These are phyloP conservation scores for Zaprionus ornatus DNA, from an alignment of 1,140 invertebrate genomes.

Conservation along the genomic window DNA sequence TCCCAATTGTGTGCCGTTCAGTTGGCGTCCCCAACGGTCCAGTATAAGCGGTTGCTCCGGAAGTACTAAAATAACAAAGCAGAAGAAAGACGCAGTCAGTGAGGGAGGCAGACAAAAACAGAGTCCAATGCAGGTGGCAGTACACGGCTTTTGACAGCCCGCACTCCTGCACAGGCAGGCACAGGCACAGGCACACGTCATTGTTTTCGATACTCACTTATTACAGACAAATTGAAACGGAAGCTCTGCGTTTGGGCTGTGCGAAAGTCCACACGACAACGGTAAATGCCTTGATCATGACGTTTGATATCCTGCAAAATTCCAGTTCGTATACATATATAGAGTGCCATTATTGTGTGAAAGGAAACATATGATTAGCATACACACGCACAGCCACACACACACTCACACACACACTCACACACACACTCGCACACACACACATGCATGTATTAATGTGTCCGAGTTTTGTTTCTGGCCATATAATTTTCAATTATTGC, in stretches of 20 bases:
- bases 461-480: conserved; percentile 10
- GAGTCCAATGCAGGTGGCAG: conserved; percentile 13
- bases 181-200: neutral
- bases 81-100: conserved; percentile 9
- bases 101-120: conserved; percentile 15
- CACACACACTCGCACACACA: conserved; percentile 13
- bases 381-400: conserved; percentile 25
- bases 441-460: neutral
- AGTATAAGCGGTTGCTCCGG: conserved; percentile 93
- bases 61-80: conserved; percentile 87
- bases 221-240: conserved; percentile 93
- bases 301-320: conserved; percentile 89
- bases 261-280: conserved; percentile 94
- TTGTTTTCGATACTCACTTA: conserved; percentile 88
- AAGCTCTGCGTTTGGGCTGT: conserved; percentile 94
- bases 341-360: conserved; percentile 48
- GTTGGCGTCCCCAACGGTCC: conserved; percentile 89
- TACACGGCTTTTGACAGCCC: conserved; percentile 10
- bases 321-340: conserved; percentile 13
- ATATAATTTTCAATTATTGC: conserved; percentile 77
- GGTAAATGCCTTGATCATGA: conserved; percentile 93
- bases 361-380: conserved; percentile 70
- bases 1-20: conserved; percentile 89
- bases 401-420: conserved; percentile 2
- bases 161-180: neutral